Evolutionary conservation across 2,113 vertebrate genomes (phyloP).

Genomic region (Psophia crepitans): DNA sequence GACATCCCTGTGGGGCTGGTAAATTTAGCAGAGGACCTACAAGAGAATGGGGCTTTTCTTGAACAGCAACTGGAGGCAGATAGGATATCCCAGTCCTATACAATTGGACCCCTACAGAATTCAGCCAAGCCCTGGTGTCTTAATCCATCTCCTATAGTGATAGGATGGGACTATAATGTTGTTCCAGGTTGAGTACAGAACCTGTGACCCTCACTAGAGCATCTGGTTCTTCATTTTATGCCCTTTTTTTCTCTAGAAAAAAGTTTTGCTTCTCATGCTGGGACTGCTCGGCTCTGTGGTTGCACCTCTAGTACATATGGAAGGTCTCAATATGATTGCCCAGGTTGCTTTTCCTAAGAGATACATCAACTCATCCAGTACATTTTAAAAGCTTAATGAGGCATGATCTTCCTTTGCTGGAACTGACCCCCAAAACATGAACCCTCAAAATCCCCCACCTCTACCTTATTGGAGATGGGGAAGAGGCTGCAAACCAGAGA

Average conservation of each 20-base stretch:
- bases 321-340: not conserved
- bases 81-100: not conserved
- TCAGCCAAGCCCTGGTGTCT: not conserved
- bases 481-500: not conserved
- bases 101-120: no score
- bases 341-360: not conserved
- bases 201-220: not conserved
- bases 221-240: not conserved
- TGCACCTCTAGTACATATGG: fast-evolving
- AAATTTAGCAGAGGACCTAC: not conserved
- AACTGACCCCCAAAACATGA: not conserved
- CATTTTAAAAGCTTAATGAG: not conserved
- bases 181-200: not conserved
- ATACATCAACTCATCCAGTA: not conserved
- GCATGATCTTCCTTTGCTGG: not conserved
- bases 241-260: not conserved
- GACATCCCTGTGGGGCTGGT: not conserved
- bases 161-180: not conserved
- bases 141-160: not conserved
- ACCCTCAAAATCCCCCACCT: not conserved
- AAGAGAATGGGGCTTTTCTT: not conserved
- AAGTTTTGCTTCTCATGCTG: not conserved
- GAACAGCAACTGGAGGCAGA: not conserved
- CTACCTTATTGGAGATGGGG: not conserved
- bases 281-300: not conserved